Conservation (phyloP, 1,140 invertebrate species). For the Philotrypesis tridentata region DNA sequence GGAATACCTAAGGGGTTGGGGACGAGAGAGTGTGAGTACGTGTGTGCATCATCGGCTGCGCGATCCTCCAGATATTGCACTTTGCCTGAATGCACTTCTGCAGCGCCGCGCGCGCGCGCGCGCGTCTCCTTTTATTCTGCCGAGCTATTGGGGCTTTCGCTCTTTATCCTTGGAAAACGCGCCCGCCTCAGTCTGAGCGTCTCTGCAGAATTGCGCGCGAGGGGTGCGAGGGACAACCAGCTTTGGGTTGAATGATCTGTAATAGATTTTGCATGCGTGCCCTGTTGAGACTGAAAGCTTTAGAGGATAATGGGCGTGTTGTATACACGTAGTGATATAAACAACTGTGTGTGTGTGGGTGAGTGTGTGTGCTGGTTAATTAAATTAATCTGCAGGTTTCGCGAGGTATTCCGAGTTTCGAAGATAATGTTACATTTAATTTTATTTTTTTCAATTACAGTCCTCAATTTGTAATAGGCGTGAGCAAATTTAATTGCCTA, state of each 20-base stretch:
- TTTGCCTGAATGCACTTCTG: constrained; percentile 63
- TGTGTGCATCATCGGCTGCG: constrained; percentile 51
- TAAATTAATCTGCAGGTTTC: no score
- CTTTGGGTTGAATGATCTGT: constrained; percentile 29
- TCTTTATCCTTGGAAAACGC: background rate
- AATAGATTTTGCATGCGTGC: background rate
- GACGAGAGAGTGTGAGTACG: constrained; percentile 44
- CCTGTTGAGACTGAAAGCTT: background rate
- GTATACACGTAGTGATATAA: no score
- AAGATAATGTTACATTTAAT: no score
- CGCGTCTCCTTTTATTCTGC: constrained; percentile 17
- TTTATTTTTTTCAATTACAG: no score
- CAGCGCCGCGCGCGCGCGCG: background rate
- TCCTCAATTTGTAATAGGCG: no score
- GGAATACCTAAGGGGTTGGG: background rate
- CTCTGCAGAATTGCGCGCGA: background rate
- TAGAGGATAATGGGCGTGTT: background rate
- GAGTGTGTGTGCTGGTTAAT: background rate
- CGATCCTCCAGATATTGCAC: constrained; percentile 66
- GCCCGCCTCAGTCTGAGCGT: background rate
- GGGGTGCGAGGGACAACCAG: constrained; percentile 36
- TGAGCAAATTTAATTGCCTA: no score
- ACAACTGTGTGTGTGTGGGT: background rate
- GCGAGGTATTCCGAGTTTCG: no score
- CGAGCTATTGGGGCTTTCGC: background rate